A percentile compares a stretch with the other conserved stretches of the same genome.
Conservation (phyloP, 2,113 vertebrate genomes). For the Pterocles gutturalis region DNA sequence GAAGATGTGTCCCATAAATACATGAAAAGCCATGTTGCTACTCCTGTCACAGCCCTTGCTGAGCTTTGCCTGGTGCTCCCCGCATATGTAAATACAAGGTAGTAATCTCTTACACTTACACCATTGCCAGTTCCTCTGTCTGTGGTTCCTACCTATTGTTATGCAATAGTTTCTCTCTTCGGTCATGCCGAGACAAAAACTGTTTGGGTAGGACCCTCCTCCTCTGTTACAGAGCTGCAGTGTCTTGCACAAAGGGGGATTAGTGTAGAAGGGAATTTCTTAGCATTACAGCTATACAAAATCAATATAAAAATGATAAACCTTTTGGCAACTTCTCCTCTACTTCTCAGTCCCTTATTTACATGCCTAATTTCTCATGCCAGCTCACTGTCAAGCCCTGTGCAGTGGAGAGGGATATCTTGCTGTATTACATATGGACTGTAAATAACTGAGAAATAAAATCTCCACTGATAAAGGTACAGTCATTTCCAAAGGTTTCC, state of each 20-base stretch:
- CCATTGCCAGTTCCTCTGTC: neutral
- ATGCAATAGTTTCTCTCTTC: neutral
- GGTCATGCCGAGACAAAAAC: neutral
- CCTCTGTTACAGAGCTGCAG: neutral
- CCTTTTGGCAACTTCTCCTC: neutral
- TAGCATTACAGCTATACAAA: neutral
- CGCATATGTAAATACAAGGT: neutral
- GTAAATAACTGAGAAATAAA: neutral
- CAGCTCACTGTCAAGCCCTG: neutral
- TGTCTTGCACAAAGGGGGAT: neutral
- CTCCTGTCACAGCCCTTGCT: neutral
- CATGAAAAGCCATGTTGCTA: fast-evolving
- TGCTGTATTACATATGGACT: neutral
- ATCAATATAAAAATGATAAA: neutral
- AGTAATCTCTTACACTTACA: neutral
- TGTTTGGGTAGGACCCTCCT: neutral
- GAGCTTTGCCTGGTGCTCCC: neutral
- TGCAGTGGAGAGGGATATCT: neutral
- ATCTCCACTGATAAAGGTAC: neutral
- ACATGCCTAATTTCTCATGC: neutral
- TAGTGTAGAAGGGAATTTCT: neutral
- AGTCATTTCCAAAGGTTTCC: neutral
- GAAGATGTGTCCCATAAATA: neutral
- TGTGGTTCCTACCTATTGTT: neutral
- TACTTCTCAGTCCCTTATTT: neutral